phyloP scores from a whole-genome alignment of 2,888 invertebrate genomes.

The Amblyteles armatorius region DNA sequence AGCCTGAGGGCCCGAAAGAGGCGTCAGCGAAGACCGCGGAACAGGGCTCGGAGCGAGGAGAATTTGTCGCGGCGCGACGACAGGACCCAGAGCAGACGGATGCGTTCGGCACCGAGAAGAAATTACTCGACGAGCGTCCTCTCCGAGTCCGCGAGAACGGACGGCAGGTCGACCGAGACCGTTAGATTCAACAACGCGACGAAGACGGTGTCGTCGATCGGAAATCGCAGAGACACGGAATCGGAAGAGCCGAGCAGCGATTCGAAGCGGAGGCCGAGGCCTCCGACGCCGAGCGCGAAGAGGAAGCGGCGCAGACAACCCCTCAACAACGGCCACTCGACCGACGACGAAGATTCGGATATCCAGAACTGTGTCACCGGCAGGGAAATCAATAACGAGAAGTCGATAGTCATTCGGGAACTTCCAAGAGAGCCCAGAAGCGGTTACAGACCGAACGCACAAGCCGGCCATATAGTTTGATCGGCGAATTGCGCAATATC shows the following conservation, averaged over 20 bases:
- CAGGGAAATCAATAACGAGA: conserved; percentile 34
- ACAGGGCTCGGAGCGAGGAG: conserved; percentile 79
- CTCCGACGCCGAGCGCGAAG: conserved; percentile 78
- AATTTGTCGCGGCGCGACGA: conserved; percentile 77
- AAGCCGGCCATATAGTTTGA: conserved; percentile 49
- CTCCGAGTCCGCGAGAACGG: conserved; percentile 42
- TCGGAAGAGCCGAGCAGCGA: conserved; percentile 66
- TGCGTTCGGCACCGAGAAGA: conserved; percentile 55
- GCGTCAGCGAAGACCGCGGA: conserved; percentile 72
- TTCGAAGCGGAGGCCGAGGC: conserved; percentile 70
- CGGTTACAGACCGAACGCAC: conserved; percentile 72
- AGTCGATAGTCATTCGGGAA: conserved; percentile 73
- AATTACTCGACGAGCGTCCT: conserved; percentile 61
- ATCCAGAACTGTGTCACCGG: conserved; percentile 61
- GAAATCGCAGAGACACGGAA: conserved; percentile 66
- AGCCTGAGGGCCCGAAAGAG: conserved; percentile 78
- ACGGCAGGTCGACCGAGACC: conserved; percentile 52
- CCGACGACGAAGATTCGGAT: conserved; percentile 85
- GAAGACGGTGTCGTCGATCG: conserved; percentile 54
- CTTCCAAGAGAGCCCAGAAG: conserved; percentile 78
- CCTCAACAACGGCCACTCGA: conserved; percentile 82
- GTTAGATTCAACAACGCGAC: conserved; percentile 59
- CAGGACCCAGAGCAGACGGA: conserved; percentile 70
- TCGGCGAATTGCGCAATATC: background rate
- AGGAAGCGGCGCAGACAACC: conserved; percentile 83